Percentiles rank a stretch among this genome's conserved stretches.
These are phyloP conservation scores for Chaunax sp. DNA, from an alignment of 2,797 vertebrate species.

Conservation along the genomic window DNA sequence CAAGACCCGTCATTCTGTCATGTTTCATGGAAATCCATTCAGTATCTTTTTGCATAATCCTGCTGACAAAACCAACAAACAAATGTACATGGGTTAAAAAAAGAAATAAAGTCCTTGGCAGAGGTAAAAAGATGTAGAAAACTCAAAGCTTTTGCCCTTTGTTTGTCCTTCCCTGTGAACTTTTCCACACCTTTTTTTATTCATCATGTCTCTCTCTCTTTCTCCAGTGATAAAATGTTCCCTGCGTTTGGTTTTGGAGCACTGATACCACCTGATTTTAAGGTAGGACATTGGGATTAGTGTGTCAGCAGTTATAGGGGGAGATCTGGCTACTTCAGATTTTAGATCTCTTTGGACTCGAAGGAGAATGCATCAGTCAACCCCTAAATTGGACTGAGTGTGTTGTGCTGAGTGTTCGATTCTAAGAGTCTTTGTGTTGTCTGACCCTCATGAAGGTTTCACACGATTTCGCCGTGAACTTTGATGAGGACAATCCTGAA, in stretches of 20 bases:
- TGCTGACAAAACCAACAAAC: too few species aligned
- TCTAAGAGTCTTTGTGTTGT: conserved; percentile 54
- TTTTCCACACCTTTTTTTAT: background rate
- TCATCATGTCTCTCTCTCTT: conserved; percentile 44
- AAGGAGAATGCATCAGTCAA: conserved; percentile 54
- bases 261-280: conserved; percentile 98
- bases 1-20: too few species aligned
- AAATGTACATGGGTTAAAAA: too few species aligned
- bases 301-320: background rate
- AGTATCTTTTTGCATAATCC: too few species aligned
- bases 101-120: too few species aligned
- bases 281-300: conserved; percentile 82
- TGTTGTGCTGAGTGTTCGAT: conserved; percentile 34
- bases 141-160: conserved; percentile 27
- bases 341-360: conserved; percentile 41
- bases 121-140: background rate
- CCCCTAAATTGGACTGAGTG: too few species aligned
- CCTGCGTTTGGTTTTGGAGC: conserved; percentile 98
- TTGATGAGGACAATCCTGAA: conserved; percentile 98
- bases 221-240: conserved; percentile 99
- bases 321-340: conserved; percentile 31
- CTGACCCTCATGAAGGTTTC: conserved; percentile 86
- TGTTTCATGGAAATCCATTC: too few species aligned
- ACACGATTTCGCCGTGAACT: conserved; percentile 99
- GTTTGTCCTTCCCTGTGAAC: conserved; percentile 18